phyloP scores from a whole-genome alignment of 2,113 vertebrate species.

The Rhabdomys dilectus region DNA sequence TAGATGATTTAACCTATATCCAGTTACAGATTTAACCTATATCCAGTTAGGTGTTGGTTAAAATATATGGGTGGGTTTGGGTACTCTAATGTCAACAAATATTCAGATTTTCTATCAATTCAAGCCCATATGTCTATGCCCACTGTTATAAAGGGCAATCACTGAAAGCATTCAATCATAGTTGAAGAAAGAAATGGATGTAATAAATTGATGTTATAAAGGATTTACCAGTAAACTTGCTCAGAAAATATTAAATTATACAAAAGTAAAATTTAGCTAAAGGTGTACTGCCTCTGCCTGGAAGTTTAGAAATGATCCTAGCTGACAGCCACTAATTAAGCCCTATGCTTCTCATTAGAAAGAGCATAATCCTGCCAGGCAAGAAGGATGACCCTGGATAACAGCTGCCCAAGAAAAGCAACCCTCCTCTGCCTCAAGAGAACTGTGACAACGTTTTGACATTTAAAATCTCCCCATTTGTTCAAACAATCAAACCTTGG shows the following conservation, averaged over 20 bases:
- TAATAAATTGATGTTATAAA: background rate
- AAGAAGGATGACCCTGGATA: background rate
- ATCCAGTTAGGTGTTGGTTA: background rate
- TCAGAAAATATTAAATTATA: background rate
- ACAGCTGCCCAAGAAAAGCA: background rate
- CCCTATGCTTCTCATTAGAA: background rate
- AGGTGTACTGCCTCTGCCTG: background rate
- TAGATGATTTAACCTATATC: constrained; percentile 33
- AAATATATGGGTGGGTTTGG: background rate
- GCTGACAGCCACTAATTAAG: background rate
- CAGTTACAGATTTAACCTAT: background rate
- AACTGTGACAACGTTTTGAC: background rate
- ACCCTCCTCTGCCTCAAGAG: background rate
- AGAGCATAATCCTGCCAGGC: background rate
- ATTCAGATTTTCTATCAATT: background rate
- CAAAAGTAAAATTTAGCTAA: background rate
- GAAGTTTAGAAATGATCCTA: background rate
- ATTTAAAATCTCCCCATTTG: background rate
- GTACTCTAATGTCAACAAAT: background rate
- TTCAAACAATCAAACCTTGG: background rate
- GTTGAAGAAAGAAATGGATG: background rate
- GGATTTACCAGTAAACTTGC: background rate
- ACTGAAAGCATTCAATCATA: constrained; percentile 6
- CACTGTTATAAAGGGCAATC: background rate
- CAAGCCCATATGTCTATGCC: background rate